Evolutionary conservation across 2,113 vertebrate species (phyloP).

Genomic region (Scytalopus superciliaris): DNA sequence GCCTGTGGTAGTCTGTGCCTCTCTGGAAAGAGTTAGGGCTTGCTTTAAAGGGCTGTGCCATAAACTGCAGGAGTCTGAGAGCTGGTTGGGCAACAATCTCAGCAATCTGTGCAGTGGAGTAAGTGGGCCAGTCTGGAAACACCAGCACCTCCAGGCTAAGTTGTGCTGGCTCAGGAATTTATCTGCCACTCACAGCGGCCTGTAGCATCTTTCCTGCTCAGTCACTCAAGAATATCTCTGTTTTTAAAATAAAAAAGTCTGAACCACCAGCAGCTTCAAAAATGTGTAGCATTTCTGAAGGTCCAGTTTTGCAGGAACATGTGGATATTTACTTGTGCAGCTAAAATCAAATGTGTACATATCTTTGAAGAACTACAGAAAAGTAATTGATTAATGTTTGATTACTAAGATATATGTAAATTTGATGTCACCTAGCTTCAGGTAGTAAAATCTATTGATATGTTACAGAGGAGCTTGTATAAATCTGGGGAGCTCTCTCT

Average conservation of each 20-base stretch:
- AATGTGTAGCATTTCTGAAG: background rate
- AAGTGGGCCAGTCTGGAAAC: background rate
- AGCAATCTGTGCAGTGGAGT: background rate
- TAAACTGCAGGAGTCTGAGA: background rate
- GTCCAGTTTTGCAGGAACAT: background rate
- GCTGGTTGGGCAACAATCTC: background rate
- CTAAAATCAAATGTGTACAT: background rate
- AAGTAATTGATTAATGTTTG: background rate
- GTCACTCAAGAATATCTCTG: background rate
- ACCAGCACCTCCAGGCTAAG: background rate
- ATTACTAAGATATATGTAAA: background rate
- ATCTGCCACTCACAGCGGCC: background rate
- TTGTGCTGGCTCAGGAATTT: background rate
- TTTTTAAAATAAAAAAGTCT: background rate
- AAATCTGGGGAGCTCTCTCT: background rate
- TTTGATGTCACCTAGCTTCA: background rate
- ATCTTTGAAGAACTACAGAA: background rate
- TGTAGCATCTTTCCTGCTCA: background rate
- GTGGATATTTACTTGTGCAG: background rate
- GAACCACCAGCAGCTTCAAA: background rate
- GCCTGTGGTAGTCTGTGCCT: background rate
- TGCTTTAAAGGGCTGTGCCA: background rate
- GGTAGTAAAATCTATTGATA: background rate
- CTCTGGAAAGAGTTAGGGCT: background rate
- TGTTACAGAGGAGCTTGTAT: background rate